Evolutionary conservation across 2,113 vertebrate genomes (phyloP), one percentile per base, ranked within the genome.

Genomic region (Formicarius rufipectus): DNA sequence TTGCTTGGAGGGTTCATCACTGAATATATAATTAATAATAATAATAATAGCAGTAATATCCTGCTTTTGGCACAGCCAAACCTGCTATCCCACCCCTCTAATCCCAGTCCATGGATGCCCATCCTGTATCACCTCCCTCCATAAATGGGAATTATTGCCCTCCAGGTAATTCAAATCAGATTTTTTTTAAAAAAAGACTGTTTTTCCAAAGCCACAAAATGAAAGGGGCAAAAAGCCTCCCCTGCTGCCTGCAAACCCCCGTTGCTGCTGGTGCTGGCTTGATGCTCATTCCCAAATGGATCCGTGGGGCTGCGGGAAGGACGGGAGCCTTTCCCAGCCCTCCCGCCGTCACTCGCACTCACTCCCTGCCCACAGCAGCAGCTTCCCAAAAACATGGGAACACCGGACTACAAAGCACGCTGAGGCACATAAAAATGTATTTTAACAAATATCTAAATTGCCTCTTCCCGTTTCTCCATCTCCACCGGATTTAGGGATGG

Each of bases 351-450:
- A 21, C 84, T 76, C 0, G 1, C 5, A 2, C 42, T 53, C 12
- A 2, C 44, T 84, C 63, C 78, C 71, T 9, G 42, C 79, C 78
- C 18, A 42, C 92, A 17, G 40, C 81, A 23, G 50, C 56, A 11
- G 73, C 62, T 52, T 50, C 10, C 79, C 47, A 12, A 64, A 82
- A 44, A 3, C 20, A 0, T 1, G 42, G 39, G 1, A 35, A 77
- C 9, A 10, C 16, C 5, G 0, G 6, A 1, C 35, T 1, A 4
- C 30, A 37, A 9, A 64, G 28, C 0, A 18, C 1, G 1, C 42
- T 10, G 31, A 62, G 2, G 35, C 8, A 10, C 53, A 3, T 6
- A 2, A 10, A 55, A 22, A 17, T 66, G 35, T 7, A 45, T 45
- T 45, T 42, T 53, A 6, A 3, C 14, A 59, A 53, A 6, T 14